phyloP scores from a whole-genome alignment of 2,888 invertebrate species.

The Steinernema carpocapsae region DNA sequence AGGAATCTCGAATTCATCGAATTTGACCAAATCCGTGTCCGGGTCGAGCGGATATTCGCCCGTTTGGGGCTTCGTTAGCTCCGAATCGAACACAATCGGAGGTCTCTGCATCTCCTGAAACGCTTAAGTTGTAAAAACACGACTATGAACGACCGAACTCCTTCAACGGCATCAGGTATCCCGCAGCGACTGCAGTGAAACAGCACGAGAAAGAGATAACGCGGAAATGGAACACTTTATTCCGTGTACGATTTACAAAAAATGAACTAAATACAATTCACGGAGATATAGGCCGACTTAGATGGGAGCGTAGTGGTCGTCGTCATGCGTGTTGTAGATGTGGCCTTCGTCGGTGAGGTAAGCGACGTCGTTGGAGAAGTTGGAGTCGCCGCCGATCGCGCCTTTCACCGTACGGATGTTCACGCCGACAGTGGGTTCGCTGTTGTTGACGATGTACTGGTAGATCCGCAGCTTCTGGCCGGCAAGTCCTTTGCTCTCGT shows the following conservation, averaged over 20 bases:
- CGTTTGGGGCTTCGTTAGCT: too few species aligned
- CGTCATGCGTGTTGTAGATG: conserved; percentile 28
- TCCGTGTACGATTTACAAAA: conserved; percentile 3
- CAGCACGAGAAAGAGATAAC: not conserved
- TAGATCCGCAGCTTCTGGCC: conserved; percentile 12
- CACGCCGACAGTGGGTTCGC: conserved; percentile 8
- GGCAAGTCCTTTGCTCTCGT: conserved; percentile 1
- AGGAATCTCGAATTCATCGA: conserved; percentile 22
- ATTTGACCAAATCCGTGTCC: not conserved
- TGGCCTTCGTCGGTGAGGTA: conserved; percentile 10
- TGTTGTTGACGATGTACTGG: conserved; percentile 27
- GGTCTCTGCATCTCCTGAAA: too few species aligned
- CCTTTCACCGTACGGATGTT: not conserved
- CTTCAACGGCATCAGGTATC: conserved; percentile 1
- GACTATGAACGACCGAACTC: not conserved
- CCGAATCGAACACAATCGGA: too few species aligned
- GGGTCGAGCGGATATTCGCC: conserved; percentile 16
- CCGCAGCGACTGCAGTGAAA: not conserved
- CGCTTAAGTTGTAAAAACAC: too few species aligned
- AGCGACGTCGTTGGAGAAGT: conserved; percentile 7
- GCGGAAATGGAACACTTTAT: not conserved
- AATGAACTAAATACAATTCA: not conserved
- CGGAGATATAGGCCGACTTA: not conserved
- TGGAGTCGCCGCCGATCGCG: not conserved
- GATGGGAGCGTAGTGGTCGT: conserved; percentile 24